Base-by-base conservation (phyloP, 2,888 invertebrate genomes). In the Heteromyza rotundicornis region DNA sequence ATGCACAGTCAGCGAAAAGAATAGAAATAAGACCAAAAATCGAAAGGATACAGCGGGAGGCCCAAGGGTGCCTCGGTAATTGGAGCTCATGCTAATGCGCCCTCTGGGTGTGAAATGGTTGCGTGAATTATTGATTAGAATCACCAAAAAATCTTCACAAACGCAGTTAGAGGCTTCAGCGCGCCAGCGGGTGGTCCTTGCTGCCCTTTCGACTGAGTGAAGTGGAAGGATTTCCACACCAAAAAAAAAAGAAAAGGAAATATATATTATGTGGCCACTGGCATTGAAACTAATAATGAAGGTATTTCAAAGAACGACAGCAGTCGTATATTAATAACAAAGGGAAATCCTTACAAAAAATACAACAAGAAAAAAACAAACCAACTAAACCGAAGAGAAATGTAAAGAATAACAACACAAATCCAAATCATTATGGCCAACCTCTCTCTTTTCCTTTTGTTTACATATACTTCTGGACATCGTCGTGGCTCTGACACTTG, bases 41-140 rank as follows among this genome's bases (percentile, higher is more conserved):
- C 40, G 10, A 40, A 40, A 40, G 40, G 40, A 40, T 40, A 40
- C 14, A n/a, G n/a, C 7, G 12, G 40, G 40, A 7, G n/a, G 40
- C 40, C n/a, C n/a, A n/a, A 40, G 16, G 40, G 40, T 57, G 60
- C 54, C 68, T 27, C 16, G 68, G 73, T 73, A 73, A 73, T 73
- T 73, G 73, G 61, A 66, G 65, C 47, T 73, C 70, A 72, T 69
- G 70, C 68, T 73, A 74, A 74, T 73, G 73, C 70, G 66, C 71
- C 71, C 72, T 72, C 64, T 64, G 74, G 74, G 74, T 67, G 58
- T 52, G 40, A 40, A 32, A 40, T n/a, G 10, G n/a, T n/a, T 40
- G 40, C 40, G 8, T 40, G 40, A 40, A 40, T 40, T 74, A 74
- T 74, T 74, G 74, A 74, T 74, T 74, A 72, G 69, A 73, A 74